Evolutionary conservation across 1,140 invertebrate species (phyloP).

Genomic region (Heliconius congener): DNA sequence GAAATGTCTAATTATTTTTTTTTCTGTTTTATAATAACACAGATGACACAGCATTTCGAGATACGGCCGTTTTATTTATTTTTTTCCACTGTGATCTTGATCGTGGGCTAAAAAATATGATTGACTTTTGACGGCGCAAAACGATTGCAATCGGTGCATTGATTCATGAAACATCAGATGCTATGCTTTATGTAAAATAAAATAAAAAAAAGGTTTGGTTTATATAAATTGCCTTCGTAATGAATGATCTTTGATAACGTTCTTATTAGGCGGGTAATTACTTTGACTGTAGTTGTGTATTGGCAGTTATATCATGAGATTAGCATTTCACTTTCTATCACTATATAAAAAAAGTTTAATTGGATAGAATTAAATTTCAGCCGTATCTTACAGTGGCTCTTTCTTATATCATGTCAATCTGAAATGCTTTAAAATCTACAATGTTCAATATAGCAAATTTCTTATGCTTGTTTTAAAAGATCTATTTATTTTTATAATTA

Average conservation of each 20-base stretch:
- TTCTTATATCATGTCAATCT: neutral
- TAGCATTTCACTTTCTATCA: conserved; percentile 44
- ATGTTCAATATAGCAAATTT: no score
- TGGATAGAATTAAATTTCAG: conserved; percentile 1
- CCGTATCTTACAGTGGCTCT: neutral
- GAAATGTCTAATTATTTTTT: conserved; percentile 74
- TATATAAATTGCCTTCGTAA: conserved; percentile 49
- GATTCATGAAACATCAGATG: conserved; percentile 47
- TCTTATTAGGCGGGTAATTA: conserved; percentile 50
- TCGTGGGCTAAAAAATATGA: conserved; percentile 49
- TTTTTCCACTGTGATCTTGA: conserved; percentile 48
- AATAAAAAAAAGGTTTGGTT: conserved; percentile 34
- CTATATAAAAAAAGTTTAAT: neutral
- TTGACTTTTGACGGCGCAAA: conserved; percentile 53
- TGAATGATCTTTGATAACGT: conserved; percentile 45
- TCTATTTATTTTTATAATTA: neutral
- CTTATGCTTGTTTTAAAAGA: no score
- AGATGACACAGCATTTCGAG: conserved; percentile 69
- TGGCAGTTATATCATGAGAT: conserved; percentile 45
- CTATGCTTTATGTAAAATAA: conserved; percentile 35
- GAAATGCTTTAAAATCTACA: neutral
- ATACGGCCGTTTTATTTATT: conserved; percentile 42
- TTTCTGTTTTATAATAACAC: conserved; percentile 66
- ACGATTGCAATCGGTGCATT: conserved; percentile 45
- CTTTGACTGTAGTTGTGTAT: conserved; percentile 38